Evolutionary conservation across 2,113 vertebrate species (phyloP), one percentile per base, ranked within the genome.

Genomic region (Zootoca vivipara): DNA sequence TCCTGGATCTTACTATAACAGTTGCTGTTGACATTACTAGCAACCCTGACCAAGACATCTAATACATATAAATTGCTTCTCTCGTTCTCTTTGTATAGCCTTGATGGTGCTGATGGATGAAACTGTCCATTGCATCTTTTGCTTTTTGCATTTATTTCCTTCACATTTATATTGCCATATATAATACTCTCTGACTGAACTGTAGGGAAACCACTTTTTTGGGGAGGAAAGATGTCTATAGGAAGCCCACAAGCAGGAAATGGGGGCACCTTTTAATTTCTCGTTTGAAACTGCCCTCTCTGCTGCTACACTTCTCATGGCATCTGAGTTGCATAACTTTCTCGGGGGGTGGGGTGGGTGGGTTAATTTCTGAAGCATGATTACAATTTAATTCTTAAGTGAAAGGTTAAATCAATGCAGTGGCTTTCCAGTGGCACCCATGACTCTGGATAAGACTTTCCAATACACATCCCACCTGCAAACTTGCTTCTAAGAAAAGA

Each of bases 361-460:
- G 1, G 42, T 42, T 42, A 7, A 65, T 33, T 52, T 73, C 38
- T 85, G 69, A 15, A 74, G 12, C 38, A 74, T 26, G 24, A 28
- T 62, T 85, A 74, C 90, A 93, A 95, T 91, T 92, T 92, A 92
- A 93, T 94, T 92, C 92, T 92, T 87, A 35, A 62, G 87, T 92
- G 87, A 93, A 85, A 89, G 73, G 87, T 92, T 92, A 93, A 92
- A 91, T 92, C 92, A 95, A 91, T 92, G 83, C 89, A 93, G 90
- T 80, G 93, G 90, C 91, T 93, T 46, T 91, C 89, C 88, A 92
- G 92, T 91, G 83, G 89, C 90, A 94, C 92, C 86, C 92, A 87
- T 91, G 91, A 93, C 85, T 89, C 79, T 91, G 88, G 88, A 93
- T 94, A 91, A 93, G 89, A 93, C 94, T 92, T 92, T 65, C 78